Conservation (phyloP, 2,888 invertebrate genomes). For the Thymelicus acteon region DNA sequence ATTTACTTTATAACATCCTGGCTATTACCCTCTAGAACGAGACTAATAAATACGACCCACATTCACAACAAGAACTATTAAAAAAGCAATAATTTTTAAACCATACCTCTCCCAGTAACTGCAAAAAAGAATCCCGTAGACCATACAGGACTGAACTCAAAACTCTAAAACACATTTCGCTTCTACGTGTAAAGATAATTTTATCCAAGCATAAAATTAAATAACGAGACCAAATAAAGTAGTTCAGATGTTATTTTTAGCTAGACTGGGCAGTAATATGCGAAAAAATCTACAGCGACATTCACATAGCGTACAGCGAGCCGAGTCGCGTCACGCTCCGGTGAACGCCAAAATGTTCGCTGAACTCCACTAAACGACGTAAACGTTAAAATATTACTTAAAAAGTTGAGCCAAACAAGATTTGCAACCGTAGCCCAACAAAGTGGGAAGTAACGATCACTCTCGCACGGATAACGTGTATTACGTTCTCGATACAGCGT, state of each 20-base stretch:
- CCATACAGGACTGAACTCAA: neutral
- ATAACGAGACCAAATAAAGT: slow-evolving; percentile 15
- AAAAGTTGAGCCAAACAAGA: slow-evolving; percentile 3
- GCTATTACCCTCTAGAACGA: too few relatives aligned
- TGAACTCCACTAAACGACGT: slow-evolving; percentile 10
- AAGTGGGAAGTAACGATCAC: neutral
- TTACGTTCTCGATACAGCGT: too few relatives aligned
- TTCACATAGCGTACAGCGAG: slow-evolving; percentile 5
- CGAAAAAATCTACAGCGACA: slow-evolving; percentile 17
- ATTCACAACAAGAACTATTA: too few relatives aligned
- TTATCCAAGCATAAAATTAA: slow-evolving; percentile 3
- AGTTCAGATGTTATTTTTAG: slow-evolving; percentile 23
- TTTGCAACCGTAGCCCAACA: neutral
- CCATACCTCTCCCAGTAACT: neutral
- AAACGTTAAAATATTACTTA: slow-evolving; percentile 4
- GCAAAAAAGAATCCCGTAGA: neutral
- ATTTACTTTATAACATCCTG: too few relatives aligned
- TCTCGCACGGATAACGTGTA: too few relatives aligned
- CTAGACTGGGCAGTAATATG: slow-evolving; percentile 19
- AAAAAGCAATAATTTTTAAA: neutral
- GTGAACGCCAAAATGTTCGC: slow-evolving; percentile 14
- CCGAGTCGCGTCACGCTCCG: slow-evolving; percentile 7
- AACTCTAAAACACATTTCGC: slow-evolving; percentile 6
- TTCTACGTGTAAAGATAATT: slow-evolving; percentile 14
- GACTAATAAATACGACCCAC: too few relatives aligned